These are phyloP conservation scores for Geotrypetes seraphini DNA, from an alignment of 2,797 vertebrate genomes.

Conservation along the genomic window DNA sequence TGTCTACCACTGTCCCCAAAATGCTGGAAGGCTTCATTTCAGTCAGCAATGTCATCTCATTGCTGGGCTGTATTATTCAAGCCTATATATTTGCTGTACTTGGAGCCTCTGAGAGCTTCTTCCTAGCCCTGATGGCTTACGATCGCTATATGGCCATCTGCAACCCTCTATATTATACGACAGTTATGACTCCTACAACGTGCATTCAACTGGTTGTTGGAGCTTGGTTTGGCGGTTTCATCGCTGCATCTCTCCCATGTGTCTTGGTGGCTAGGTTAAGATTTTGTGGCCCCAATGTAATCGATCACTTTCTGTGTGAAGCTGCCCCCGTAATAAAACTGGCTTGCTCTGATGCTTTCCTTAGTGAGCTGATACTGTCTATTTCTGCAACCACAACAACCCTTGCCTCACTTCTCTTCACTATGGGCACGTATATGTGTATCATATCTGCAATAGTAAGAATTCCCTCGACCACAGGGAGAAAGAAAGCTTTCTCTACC, in stretches of 20 bases:
- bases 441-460: conserved; percentile 11
- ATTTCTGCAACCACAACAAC: conserved; percentile 1
- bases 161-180: conserved; percentile 28
- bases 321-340: conserved; percentile 13
- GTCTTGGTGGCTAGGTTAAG: conserved; percentile 3
- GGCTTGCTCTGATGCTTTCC: conserved; percentile 11
- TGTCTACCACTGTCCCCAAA: conserved; percentile 34
- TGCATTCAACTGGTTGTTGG: conserved; percentile 16
- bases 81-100: conserved; percentile 33
- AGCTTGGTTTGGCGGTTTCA: conserved; percentile 26
- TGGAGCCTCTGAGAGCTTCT: conserved; percentile 29
- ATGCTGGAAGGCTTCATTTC: conserved; percentile 30
- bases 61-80: conserved; percentile 25
- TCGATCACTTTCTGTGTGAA: conserved; percentile 19
- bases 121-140: conserved; percentile 37
- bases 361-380: conserved; percentile 4
- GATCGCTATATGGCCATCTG: conserved; percentile 40
- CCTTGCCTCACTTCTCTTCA: conserved; percentile 7
- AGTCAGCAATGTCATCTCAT: conserved; percentile 28
- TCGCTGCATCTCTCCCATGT: conserved; percentile 27
- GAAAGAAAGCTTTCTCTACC: conserved; percentile 14
- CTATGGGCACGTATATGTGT: conserved; percentile 8
- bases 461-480: conserved; percentile 5
- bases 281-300: conserved; percentile 12
- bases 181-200: conserved; percentile 22